Percentiles rank a stretch among this genome's conserved stretches.
Evolutionary conservation across 2,888 invertebrate species (phyloP).

Genomic region (Melanostoma scalare): DNA sequence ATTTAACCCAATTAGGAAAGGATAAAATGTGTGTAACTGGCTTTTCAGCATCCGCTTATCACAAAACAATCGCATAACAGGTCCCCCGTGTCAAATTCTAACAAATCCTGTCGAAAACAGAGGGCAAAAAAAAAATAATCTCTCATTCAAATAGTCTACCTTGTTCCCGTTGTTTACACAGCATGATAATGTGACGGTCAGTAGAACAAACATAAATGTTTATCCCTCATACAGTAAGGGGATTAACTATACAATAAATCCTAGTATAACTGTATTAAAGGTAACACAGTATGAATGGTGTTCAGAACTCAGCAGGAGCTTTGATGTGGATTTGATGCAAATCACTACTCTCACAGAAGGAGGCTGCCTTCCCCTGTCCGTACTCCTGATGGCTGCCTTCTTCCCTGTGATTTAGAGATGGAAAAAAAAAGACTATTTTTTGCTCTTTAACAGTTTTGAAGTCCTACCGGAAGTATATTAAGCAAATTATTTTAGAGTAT

Average conservation of each 20-base stretch:
- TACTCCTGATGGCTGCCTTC: not conserved
- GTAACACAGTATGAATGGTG: slow-evolving; percentile 3
- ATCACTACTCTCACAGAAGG: slow-evolving; percentile 16
- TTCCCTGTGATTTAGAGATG: not conserved
- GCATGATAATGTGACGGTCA: slow-evolving; percentile 17
- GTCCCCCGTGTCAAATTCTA: not conserved
- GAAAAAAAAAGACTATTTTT: slow-evolving; percentile 13
- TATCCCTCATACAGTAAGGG: not conserved
- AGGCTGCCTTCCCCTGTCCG: not conserved
- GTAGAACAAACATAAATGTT: slow-evolving; percentile 22
- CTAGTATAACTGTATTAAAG: not conserved
- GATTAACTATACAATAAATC: slow-evolving; percentile 20
- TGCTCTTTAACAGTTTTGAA: slow-evolving; percentile 41
- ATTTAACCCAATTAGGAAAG: not conserved
- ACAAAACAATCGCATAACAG: slow-evolving; percentile 40
- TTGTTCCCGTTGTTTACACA: slow-evolving; percentile 19
- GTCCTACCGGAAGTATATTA: slow-evolving; percentile 67
- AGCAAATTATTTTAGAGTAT: slow-evolving; percentile 71
- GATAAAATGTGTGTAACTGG: slow-evolving; percentile 41
- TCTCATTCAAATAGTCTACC: slow-evolving; percentile 12
- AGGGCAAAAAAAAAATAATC: not conserved
- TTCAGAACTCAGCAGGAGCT: not conserved
- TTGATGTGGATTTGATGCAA: slow-evolving; percentile 16
- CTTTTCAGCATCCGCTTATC: slow-evolving; percentile 50
- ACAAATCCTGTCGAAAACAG: not conserved